Base-by-base conservation (phyloP, 64 coral and sea anemone species). In the Actinia tenebrosa region DNA sequence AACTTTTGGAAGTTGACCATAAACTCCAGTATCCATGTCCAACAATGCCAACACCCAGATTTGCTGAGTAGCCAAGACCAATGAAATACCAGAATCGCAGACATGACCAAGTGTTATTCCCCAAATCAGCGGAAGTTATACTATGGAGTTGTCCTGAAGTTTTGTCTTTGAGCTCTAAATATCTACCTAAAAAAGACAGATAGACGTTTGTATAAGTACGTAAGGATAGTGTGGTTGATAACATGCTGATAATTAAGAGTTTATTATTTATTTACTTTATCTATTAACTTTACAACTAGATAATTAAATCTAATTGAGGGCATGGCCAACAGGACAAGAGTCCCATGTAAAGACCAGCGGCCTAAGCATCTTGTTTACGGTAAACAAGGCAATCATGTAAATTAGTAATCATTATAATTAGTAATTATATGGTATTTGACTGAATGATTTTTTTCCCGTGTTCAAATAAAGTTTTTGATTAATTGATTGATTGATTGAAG, bases 41-140 rank as follows among this genome's bases (percentile, higher is more conserved):
- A 18, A 52, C 22, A n/a, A 50, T 2, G 3, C 10, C 46, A n/a
- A 83, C 14, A 15, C 80, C 3, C 54, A 83, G 44, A 50, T 83
- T 16, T 53, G 45, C 80, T 52, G 45, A 53, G 80, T 83, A 53
- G 27, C 80, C 80, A 58, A 83, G 80, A 44, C 80, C 80, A 52
- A 83, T 83, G 80, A 53, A 53, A 37, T 83, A 83, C 80, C 80
- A 83, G 80, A 83, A 83, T 4, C 80, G 18, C 15, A 83, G 44
- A 47, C 80, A 83, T 13, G 46, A 58, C 80, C 80, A 83, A 10
- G 18, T 50, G 10, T 1, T 58, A 83, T 11, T 44, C 23, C 22
- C 7, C 22, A 83, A 52, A 26, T 30, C 54, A n/a, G 44, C 19
- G 16, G 80, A 83, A 47, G 23, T n/a, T 0, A 83, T 43, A 27